Percentiles rank a stretch among this genome's conserved stretches.
phyloP scores from a whole-genome alignment of 1,140 invertebrate species.

The Drosophila rhopaloa region DNA sequence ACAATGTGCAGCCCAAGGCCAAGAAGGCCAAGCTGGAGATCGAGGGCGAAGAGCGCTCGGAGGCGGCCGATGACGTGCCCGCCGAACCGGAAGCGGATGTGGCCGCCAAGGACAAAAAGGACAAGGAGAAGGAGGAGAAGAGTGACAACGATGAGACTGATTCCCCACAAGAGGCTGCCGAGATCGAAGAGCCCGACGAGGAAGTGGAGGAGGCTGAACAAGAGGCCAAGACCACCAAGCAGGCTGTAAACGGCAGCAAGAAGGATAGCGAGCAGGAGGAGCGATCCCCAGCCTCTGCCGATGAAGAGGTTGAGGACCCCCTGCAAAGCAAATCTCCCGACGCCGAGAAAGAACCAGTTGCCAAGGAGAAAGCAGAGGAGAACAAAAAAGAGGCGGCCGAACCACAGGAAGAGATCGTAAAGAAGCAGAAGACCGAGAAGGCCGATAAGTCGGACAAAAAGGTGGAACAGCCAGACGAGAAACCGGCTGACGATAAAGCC shows the following conservation, averaged over 20 bases:
- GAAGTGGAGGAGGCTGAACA: constrained; percentile 36
- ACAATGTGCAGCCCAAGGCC: constrained; percentile 63
- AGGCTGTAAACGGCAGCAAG: constrained; percentile 58
- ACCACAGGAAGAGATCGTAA: constrained; percentile 26
- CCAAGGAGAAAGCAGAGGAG: constrained; percentile 35
- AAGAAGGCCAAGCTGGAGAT: constrained; percentile 78
- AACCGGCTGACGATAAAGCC: constrained; percentile 14
- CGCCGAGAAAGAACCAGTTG: constrained; percentile 10
- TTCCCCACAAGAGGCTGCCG: constrained; percentile 38
- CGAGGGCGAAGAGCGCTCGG: constrained; percentile 35
- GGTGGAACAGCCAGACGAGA: constrained; percentile 1
- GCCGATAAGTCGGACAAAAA: constrained; percentile 37
- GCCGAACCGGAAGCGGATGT: constrained; percentile 9
- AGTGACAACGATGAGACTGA: constrained; percentile 48
- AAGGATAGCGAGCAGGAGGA: constrained; percentile 1
- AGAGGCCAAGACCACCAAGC: constrained; percentile 41
- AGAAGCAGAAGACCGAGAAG: constrained; percentile 51
- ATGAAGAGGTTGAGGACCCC: constrained; percentile 16
- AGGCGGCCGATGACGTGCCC: constrained; percentile 6
- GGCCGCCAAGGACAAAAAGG: constrained; percentile 30
- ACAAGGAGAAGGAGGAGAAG: constrained; percentile 5
- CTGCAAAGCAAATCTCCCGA: constrained; percentile 11
- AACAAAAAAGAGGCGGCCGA: constrained; percentile 17
- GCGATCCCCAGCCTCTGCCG: neutral
- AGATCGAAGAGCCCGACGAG: constrained; percentile 67